A percentile compares a stretch with the other conserved stretches of the same genome.
Conservation (phyloP, 2,113 vertebrate species). For the Pao palembangensis region DNA sequence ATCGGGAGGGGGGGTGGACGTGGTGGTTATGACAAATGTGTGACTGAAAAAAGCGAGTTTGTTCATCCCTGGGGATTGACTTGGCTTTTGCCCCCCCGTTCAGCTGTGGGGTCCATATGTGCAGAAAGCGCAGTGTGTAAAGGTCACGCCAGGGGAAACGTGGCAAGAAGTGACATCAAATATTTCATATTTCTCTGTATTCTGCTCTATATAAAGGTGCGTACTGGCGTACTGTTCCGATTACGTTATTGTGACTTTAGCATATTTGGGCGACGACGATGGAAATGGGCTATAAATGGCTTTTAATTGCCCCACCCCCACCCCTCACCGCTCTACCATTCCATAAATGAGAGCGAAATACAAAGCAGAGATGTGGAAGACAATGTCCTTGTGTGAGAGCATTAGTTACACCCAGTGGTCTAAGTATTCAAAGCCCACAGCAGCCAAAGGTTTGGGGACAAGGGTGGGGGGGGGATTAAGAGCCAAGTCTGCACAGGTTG, state of each 20-base stretch:
- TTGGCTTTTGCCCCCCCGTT: slow-evolving; percentile 45
- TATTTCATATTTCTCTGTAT: no score
- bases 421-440: slow-evolving; percentile 71
- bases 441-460: slow-evolving; percentile 10
- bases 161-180: no score
- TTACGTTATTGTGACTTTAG: no score
- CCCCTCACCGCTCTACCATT: slow-evolving; percentile 33
- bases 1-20: slow-evolving; percentile 9
- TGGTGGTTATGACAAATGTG: slow-evolving; percentile 69
- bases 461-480: slow-evolving; percentile 64
- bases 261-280: not conserved
- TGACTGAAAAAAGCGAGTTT: slow-evolving; percentile 65
- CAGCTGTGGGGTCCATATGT: slow-evolving; percentile 64
- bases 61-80: slow-evolving; percentile 58
- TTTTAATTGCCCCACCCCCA: slow-evolving; percentile 55
- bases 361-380: slow-evolving; percentile 70
- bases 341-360: slow-evolving; percentile 69
- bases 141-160: not conserved
- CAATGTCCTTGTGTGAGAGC: slow-evolving; percentile 79
- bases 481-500: slow-evolving; percentile 77
- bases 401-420: slow-evolving; percentile 82
- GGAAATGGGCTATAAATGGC: slow-evolving; percentile 71
- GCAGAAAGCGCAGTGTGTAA: slow-evolving; percentile 33
- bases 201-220: no score
- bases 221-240: no score